Base-by-base conservation (phyloP, 2,888 invertebrate species). In the Magallana nippona region DNA sequence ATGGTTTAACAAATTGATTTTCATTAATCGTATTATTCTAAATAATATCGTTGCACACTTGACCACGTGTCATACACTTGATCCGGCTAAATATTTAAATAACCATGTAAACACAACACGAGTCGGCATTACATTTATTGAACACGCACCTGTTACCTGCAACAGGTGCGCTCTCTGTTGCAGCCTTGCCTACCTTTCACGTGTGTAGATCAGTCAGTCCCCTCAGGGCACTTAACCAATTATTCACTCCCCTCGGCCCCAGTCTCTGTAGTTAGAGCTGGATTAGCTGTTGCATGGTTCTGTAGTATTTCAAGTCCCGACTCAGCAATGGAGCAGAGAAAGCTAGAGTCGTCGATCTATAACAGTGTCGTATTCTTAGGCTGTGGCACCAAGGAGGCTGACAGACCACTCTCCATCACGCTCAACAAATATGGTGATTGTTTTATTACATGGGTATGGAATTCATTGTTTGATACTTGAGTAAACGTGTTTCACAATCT, bases 1-100 rank as follows among this genome's bases (percentile, higher is more conserved):
- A 44, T 44, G 3, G 32, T 27, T 13, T 27, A 13, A 27, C 19
- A 13, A 63, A 63, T 22, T 71, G 27, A 71, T 27, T 71, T 71
- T 22, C 22, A 15, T 32, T 27, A 71, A 32, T 32, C 5, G 32
- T 27, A 19, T 71, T 19, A 71, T 71, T 71, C 27, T 71, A 15
- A 27, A 32, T 27, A 17, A 71, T 32, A 17, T 71, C 27, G 15
- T 32, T 27, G 27, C 32, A 27, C 27, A 32, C 22, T 27, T 71
- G 19, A 71, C 71, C 71, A 71, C 71, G 71, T 71, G 71, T 71
- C 27, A 22, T 13, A 71, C 71, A 71, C 71, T 71, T 71, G 71
- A 71, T 71, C 71, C 15, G 27, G 32, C 71, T 32, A 71, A 62
- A 71, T 71, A 71, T 71, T 71, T 27, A 71, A 71, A 71, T 32